Base-by-base conservation (phyloP, 2,888 invertebrate species). In the Plusia festucae region DNA sequence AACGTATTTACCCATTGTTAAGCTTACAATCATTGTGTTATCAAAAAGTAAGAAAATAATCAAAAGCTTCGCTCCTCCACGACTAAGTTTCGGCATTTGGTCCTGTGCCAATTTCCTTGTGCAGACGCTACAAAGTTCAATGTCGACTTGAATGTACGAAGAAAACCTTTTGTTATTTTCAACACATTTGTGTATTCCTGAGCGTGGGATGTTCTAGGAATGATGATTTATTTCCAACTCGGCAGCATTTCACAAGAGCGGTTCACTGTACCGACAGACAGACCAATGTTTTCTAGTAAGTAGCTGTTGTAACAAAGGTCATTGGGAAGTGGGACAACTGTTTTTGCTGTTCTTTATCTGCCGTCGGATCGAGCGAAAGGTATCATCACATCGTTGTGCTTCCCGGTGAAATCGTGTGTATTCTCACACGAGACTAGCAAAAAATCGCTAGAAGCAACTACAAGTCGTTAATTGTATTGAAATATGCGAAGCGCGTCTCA, bases 361-460 rank as follows among this genome's bases (percentile, higher is more conserved):
- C 85, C 88, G 88, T 89, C 86, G 89, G 88, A 91, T 91, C 89
- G 89, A 94, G 93, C 93, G 93, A 93, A 94, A 94, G 92, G 94
- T 91, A 92, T 91, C 91, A 90, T 88, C 90, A 85, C 85, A 85
- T 82, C 81, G 79, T 76, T 82, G 83, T 83, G 89, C 89, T 91
- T 91, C 91, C 90, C 88, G 90, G 94, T 91, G 94, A 94, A 93
- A 94, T 93, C 93, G 89, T 85, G 82, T 88, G 78, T 82, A 88
- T 91, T 91, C 89, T 91, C 93, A 92, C 93, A 93, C 88, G 88
- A 87, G 83, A 83, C 82, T 82, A 71, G 88, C 88, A 92, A 93
- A 93, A 93, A 91, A 85, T 76, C 74, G 74, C 84, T 81, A 84
- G 83, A 85, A 73, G 70, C 73, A 73, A 77, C 85, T 87, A 87